Percentiles rank a stretch among this genome's conserved stretches.
Conservation (phyloP, 2,113 vertebrate genomes). For the Pan paniscus region DNA sequence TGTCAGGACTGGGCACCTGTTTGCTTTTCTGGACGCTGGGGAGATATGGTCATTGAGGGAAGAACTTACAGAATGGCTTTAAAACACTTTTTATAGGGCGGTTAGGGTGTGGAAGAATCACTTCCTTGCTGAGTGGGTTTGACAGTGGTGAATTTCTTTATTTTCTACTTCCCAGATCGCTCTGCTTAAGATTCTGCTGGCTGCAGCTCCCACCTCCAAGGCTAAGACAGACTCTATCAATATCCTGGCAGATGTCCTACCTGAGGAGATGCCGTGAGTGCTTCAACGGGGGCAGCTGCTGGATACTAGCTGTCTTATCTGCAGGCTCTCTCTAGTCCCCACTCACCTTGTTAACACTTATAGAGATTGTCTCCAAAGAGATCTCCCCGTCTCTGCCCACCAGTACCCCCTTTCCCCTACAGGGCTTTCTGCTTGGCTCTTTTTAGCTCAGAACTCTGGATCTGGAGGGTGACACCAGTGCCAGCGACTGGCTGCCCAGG, state of each 20-base stretch:
- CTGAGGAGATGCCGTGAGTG: slow-evolving; percentile 98
- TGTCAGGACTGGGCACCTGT: not conserved
- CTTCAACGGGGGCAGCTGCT: not conserved
- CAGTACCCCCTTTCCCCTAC: not conserved
- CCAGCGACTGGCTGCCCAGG: not conserved
- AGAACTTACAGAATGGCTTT: not conserved
- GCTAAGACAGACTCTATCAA: slow-evolving; percentile 99
- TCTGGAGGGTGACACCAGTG: not conserved
- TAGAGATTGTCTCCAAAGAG: not conserved
- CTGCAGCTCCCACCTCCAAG: slow-evolving; percentile 98
- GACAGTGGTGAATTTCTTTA: not conserved
- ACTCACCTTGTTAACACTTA: not conserved
- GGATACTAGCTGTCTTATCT: not conserved
- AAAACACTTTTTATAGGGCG: not conserved
- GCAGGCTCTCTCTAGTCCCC: not conserved
- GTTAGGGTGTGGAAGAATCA: not conserved
- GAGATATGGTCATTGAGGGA: not conserved
- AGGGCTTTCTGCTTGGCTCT: not conserved
- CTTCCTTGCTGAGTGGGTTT: not conserved
- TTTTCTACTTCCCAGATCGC: slow-evolving; percentile 89
- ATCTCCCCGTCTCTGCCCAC: not conserved
- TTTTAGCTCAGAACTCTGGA: not conserved
- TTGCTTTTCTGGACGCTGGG: not conserved
- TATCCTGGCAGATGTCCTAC: slow-evolving; percentile 95
- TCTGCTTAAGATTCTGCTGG: slow-evolving; percentile 95